Evolutionary conservation across 2,797 vertebrate genomes (phyloP), one percentile per base, ranked within the genome.

Genomic region (Sphaeramia orbicularis): DNA sequence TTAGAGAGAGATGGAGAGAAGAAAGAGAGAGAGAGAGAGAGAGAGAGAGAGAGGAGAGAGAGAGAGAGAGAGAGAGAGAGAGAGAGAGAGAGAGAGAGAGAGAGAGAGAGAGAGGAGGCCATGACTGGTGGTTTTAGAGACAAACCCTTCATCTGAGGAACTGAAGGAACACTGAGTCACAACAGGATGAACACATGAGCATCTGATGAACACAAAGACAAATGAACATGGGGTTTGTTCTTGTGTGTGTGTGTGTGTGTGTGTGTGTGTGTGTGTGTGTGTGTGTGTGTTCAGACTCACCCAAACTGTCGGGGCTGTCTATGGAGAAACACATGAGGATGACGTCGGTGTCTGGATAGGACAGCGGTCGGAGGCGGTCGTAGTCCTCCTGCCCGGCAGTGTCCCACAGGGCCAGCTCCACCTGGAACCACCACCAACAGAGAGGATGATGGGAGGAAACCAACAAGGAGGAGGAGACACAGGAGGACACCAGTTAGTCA

Each of bases 241-340:
- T 14, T 48, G 24, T 27, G 24, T 27, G 13, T 19, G n/a, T 38
- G 37, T 51, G 27, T 11, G 41, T 50, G 59, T 16, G 45, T 14
- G 30, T 37, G 66, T 37, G 15, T 38, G 55, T 0, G 30, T 40
- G 13, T 19, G 13, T 32, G 30, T 47, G 21, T 10, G 47, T 55
- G 55, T n/a, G 38, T 10, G 37, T 36, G 61, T 32, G 53, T 65
- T 58, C 60, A 50, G 11, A 63, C 86, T 95, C 84, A 99, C 98
- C 97, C 96, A 99, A 96, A 94, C 97, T 99, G 95, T 99, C 98
- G 68, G 98, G 98, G 88, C 98, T 99, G 94, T 99, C 98, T 86
- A 99, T 97, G 85, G 98, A 99, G 93, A 99, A 99, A 91, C 98
- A 99, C 98, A 99, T 99, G 90, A 99, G 95, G 91, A 99, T 99